Percentiles rank a stretch among this genome's conserved stretches.
These are phyloP conservation scores for Arizona elegans DNA, from an alignment of 2,113 vertebrate species.

Conservation along the genomic window DNA sequence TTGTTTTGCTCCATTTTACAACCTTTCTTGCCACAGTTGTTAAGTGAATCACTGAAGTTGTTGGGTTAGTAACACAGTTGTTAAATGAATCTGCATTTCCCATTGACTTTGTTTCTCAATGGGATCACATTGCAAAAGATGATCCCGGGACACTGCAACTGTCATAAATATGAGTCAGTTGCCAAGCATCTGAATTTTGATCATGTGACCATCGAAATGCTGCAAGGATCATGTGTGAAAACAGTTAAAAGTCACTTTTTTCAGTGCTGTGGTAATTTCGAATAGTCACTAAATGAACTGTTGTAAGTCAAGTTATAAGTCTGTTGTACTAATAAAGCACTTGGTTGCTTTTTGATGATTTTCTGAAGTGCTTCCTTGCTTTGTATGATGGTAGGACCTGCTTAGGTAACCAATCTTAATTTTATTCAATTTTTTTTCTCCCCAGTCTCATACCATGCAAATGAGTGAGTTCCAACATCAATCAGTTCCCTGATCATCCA, in stretches of 20 bases:
- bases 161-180: background rate
- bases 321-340: background rate
- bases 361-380: background rate
- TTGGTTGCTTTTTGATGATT: background rate
- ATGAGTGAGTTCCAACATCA: background rate
- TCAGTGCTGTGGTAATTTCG: background rate
- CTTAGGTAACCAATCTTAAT: background rate
- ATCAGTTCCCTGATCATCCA: background rate
- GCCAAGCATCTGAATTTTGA: background rate
- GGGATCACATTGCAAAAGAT: background rate
- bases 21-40: background rate
- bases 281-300: background rate
- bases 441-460: background rate
- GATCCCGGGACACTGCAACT: background rate
- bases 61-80: background rate
- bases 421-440: background rate
- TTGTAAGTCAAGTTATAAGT: background rate
- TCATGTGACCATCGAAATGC: background rate
- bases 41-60: background rate
- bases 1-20: background rate
- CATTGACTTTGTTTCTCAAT: background rate
- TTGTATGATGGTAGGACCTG: background rate
- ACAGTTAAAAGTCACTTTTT: background rate
- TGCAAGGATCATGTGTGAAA: background rate
- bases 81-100: background rate